A percentile compares a stretch with the other conserved stretches of the same genome.
Conservation (phyloP, 1,140 invertebrate species). For the Euwallacea similis region DNA sequence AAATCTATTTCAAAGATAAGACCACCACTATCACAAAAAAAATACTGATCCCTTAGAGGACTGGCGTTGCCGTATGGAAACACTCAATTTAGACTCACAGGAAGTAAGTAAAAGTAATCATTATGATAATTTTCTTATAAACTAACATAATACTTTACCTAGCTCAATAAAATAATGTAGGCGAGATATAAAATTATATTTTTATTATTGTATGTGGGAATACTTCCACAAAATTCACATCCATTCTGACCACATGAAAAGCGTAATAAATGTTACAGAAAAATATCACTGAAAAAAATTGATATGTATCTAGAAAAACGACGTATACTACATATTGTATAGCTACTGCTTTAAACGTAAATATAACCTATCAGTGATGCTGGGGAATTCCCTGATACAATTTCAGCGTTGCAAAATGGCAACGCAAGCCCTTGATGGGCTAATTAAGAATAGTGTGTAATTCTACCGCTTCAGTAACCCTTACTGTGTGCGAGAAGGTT, state of each 20-base stretch:
- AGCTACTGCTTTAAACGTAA: background rate
- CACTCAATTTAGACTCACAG: background rate
- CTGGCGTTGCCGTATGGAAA: constrained; percentile 28
- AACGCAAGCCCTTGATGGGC: constrained; percentile 12
- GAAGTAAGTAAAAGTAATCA: background rate
- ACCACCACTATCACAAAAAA: constrained; percentile 21
- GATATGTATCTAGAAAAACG: background rate
- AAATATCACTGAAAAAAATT: background rate
- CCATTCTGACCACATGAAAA: constrained; percentile 1
- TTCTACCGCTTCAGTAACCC: no score
- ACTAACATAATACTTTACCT: background rate
- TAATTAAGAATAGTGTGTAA: no score
- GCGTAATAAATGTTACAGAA: background rate
- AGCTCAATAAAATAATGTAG: background rate
- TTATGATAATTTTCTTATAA: background rate
- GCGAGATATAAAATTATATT: background rate
- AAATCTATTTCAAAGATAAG: constrained; percentile 33
- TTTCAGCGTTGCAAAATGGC: constrained; percentile 18
- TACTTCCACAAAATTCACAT: constrained; percentile 17
- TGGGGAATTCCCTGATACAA: background rate
- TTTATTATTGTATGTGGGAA: background rate
- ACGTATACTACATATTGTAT: background rate
- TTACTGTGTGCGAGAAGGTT: no score
- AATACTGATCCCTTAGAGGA: background rate
- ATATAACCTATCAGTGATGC: constrained; percentile 10